Evolutionary conservation across 2,888 invertebrate species (phyloP).

Genomic region (Labia minor): DNA sequence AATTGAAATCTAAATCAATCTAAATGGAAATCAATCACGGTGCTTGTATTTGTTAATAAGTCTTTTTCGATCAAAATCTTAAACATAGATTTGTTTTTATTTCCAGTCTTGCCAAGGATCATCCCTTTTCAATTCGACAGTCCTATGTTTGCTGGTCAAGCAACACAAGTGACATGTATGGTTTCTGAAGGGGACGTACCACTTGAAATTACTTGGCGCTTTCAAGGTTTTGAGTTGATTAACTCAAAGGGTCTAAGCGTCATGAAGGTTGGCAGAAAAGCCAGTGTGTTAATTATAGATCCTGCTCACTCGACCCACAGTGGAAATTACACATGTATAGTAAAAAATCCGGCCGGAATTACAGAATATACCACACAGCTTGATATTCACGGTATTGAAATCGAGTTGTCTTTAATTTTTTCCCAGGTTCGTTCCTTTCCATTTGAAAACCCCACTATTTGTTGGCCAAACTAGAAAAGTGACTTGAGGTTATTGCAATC

Average conservation of each 20-base stretch:
- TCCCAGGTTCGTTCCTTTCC: constrained; percentile 70
- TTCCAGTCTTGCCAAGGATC: constrained; percentile 70
- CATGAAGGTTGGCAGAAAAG: constrained; percentile 39
- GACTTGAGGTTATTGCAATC: constrained; percentile 43
- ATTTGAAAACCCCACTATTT: constrained; percentile 62
- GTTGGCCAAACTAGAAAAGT: constrained; percentile 70
- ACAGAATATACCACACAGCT: constrained; percentile 44
- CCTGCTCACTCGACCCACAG: constrained; percentile 34
- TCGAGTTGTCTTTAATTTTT: constrained; percentile 47
- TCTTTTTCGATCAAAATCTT: neutral
- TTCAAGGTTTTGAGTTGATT: constrained; percentile 39
- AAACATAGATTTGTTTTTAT: constrained; percentile 17
- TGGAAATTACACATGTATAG: constrained; percentile 38
- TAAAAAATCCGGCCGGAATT: constrained; percentile 28
- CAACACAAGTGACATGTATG: constrained; percentile 61
- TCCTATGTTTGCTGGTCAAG: constrained; percentile 66
- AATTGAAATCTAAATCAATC: too few relatives aligned
- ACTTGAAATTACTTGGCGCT: constrained; percentile 44
- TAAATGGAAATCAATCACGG: neutral
- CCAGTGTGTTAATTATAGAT: constrained; percentile 40
- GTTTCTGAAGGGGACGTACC: constrained; percentile 49
- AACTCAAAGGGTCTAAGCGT: constrained; percentile 33
- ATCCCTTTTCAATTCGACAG: constrained; percentile 67
- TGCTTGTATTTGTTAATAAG: neutral
- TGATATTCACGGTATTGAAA: constrained; percentile 43